Base-by-base conservation (phyloP, 2,113 vertebrate genomes). In the Laticauda laticaudata region DNA sequence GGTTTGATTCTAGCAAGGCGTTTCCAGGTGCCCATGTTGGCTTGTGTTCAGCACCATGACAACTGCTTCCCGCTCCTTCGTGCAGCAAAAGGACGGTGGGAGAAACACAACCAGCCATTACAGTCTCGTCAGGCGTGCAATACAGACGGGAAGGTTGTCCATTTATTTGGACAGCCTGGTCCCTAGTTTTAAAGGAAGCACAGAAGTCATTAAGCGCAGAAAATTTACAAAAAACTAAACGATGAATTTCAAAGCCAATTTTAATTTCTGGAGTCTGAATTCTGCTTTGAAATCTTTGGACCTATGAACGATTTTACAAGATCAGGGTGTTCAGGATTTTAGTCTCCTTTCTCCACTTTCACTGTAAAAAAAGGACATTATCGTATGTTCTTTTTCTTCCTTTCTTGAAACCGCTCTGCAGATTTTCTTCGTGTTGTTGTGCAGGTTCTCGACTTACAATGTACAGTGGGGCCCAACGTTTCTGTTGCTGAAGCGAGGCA, bases 161-260 rank as follows among this genome's bases (percentile, higher is more conserved):
- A 0, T 29, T 34, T 39, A 51, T 34, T 0, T 2, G 0, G 14
- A 3, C n/a, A 0, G 69, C n/a, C 69, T 20, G 15, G 5, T n/a
- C n/a, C n/a, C 5, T 7, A 3, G 18, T 39, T 81, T 81, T 8
- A 39, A 21, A 43, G 75, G 8, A 81, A 21, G 3, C 0, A 34
- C 34, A 20, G 34, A 20, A 20, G 69, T 20, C 69, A 9, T 51
- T 7, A 39, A 5, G n/a, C 0, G 6, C 5, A 75, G 69, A 20
- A 75, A 75, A 39, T 81, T 3, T 0, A 39, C 5, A 8, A n/a
- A 75, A 15, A 75, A 20, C n/a, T 18, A 20, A 39, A 39, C 2
- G 0, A 1, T 15, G 34, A 20, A 39, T 20, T 81, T 20, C 18
- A 81, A 39, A 81, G 75, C 18, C 69, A 21, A 15, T 3, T 81